Percentiles rank a stretch among this genome's conserved stretches.
phyloP scores from a whole-genome alignment of 2,113 vertebrate genomes.

The Macrotus californicus region DNA sequence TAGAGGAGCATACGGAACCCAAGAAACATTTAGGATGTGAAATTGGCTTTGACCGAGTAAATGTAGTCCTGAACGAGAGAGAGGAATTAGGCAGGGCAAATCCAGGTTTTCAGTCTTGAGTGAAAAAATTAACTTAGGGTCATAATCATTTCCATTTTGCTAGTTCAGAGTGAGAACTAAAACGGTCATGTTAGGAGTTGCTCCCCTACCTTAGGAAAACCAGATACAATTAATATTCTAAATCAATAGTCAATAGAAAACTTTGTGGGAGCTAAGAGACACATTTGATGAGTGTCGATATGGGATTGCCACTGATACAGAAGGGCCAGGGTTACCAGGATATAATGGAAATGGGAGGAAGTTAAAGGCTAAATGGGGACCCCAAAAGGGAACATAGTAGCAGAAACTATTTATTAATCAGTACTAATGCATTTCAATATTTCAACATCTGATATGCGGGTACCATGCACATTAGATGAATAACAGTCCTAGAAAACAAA shows the following conservation, averaged over 20 bases:
- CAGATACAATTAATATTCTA: neutral
- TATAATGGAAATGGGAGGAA: neutral
- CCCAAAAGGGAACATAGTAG: neutral
- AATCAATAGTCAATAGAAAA: neutral
- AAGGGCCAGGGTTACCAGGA: neutral
- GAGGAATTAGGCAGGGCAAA: neutral
- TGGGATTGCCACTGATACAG: neutral
- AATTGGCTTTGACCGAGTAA: neutral
- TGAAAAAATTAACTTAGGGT: neutral
- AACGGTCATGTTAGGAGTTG: neutral
- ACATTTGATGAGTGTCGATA: constrained; percentile 24
- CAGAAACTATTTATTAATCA: neutral
- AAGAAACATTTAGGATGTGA: neutral
- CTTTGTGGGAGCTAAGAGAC: neutral
- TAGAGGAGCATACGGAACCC: neutral
- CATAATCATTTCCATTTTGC: neutral
- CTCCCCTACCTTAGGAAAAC: neutral
- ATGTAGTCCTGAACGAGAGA: neutral
- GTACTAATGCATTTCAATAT: neutral
- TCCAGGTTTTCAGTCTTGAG: neutral
- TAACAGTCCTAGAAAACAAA: neutral
- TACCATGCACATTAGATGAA: neutral
- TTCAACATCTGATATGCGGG: neutral
- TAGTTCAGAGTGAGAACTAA: neutral
- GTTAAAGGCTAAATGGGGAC: neutral